Evolutionary conservation across 2,113 vertebrate genomes (phyloP).

Genomic region (Pogonocichla stellata): DNA sequence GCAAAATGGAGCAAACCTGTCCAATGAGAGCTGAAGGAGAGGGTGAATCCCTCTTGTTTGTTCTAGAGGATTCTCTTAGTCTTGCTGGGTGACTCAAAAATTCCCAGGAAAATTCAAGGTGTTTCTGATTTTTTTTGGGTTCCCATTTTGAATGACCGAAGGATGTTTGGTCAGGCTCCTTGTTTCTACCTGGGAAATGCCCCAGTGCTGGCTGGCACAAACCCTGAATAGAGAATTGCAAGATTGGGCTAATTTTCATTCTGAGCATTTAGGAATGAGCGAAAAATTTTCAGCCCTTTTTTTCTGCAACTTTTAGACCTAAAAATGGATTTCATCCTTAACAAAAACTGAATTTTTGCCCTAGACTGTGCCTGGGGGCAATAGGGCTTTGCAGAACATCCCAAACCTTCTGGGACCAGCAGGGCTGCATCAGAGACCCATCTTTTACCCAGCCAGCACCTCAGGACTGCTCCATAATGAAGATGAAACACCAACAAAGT

Average conservation of each 20-base stretch:
- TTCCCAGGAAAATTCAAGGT: background rate
- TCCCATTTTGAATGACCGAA: background rate
- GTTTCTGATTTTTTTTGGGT: background rate
- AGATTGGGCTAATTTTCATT: background rate
- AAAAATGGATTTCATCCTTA: background rate
- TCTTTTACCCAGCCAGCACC: background rate
- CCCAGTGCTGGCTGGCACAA: background rate
- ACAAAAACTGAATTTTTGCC: background rate
- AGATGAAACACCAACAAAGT: background rate
- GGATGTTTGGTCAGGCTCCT: background rate
- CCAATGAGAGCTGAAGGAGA: background rate
- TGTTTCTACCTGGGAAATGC: background rate
- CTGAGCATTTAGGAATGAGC: background rate
- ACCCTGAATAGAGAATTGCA: background rate
- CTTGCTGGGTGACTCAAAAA: background rate
- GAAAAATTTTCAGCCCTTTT: background rate
- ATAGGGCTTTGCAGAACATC: background rate
- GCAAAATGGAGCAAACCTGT: background rate
- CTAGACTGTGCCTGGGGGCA: background rate
- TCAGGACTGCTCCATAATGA: background rate
- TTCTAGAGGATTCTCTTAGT: background rate
- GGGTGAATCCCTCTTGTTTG: background rate
- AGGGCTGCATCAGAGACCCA: background rate
- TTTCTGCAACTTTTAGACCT: background rate
- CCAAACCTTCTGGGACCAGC: background rate